Evolutionary conservation across 1,140 invertebrate genomes (phyloP).

Genomic region (Panagrolaimus sp.): DNA sequence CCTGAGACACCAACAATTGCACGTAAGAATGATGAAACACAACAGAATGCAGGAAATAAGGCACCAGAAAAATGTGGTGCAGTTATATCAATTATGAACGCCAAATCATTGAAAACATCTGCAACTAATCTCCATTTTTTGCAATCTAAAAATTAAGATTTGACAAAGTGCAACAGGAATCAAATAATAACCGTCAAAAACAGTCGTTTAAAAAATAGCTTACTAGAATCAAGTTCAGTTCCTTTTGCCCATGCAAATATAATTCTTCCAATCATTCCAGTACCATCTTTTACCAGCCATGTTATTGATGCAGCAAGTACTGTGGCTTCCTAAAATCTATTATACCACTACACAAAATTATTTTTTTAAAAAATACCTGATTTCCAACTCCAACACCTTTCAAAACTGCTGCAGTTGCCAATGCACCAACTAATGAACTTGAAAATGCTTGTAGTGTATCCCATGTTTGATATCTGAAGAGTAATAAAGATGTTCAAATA

Average conservation of each 20-base stretch:
- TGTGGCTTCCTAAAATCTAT: slow-evolving; percentile 65
- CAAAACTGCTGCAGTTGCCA: slow-evolving; percentile 79
- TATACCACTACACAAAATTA: neutral
- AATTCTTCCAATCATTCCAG: slow-evolving; percentile 73
- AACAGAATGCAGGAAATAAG: slow-evolving; percentile 59
- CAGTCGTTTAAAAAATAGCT: neutral
- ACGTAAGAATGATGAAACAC: slow-evolving; percentile 64
- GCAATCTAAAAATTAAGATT: slow-evolving; percentile 36
- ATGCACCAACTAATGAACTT: slow-evolving; percentile 63
- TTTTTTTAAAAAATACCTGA: slow-evolving; percentile 60
- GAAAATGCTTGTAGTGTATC: slow-evolving; percentile 74
- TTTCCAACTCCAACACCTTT: slow-evolving; percentile 85
- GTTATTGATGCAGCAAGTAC: slow-evolving; percentile 83
- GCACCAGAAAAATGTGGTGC: slow-evolving; percentile 62
- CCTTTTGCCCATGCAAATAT: slow-evolving; percentile 85
- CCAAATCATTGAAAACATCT: slow-evolving; percentile 82
- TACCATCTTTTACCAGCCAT: slow-evolving; percentile 79
- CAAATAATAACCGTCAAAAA: too few relatives aligned
- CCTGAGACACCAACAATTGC: slow-evolving; percentile 76
- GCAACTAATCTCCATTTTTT: slow-evolving; percentile 70
- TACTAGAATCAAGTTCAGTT: slow-evolving; percentile 46
- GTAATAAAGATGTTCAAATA: too few relatives aligned
- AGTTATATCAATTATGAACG: slow-evolving; percentile 74
- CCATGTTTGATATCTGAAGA: slow-evolving; percentile 92
- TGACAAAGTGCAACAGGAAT: too few relatives aligned